Percentiles rank a stretch among this genome's conserved stretches.
phyloP scores from a whole-genome alignment of 2,113 vertebrate genomes.

The Malurus melanocephalus region DNA sequence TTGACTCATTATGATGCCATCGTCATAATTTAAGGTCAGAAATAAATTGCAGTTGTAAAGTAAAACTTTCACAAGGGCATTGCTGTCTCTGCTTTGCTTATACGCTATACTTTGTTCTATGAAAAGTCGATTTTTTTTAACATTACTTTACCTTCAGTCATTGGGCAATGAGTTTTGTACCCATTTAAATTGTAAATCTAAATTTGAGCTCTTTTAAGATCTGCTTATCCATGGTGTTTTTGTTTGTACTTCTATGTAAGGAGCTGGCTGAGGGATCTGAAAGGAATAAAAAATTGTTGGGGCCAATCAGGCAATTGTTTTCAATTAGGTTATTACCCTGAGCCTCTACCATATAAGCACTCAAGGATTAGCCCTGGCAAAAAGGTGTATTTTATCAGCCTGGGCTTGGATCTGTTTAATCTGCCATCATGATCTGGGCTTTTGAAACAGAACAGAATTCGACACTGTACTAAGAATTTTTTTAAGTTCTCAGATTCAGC shows the following conservation, averaged over 20 bases:
- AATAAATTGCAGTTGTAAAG: not conserved
- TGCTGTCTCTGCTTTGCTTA: not conserved
- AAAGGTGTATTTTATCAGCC: not conserved
- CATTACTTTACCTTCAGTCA: accelerated
- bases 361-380: not conserved
- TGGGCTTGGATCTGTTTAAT: not conserved
- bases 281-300: not conserved
- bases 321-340: not conserved
- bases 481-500: not conserved
- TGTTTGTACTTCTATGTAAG: not conserved
- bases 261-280: not conserved
- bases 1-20: not conserved
- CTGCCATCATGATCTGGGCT: not conserved
- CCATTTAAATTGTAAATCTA: not conserved
- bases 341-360: not conserved
- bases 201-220: not conserved
- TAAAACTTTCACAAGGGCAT: not conserved
- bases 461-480: not conserved
- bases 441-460: not conserved
- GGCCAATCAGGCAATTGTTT: not conserved
- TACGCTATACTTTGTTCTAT: not conserved
- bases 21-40: not conserved
- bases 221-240: not conserved
- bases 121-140: not conserved
- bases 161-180: not conserved